Evolutionary conservation across 1,140 invertebrate species (phyloP).

Genomic region (Euwallacea fornicatus): DNA sequence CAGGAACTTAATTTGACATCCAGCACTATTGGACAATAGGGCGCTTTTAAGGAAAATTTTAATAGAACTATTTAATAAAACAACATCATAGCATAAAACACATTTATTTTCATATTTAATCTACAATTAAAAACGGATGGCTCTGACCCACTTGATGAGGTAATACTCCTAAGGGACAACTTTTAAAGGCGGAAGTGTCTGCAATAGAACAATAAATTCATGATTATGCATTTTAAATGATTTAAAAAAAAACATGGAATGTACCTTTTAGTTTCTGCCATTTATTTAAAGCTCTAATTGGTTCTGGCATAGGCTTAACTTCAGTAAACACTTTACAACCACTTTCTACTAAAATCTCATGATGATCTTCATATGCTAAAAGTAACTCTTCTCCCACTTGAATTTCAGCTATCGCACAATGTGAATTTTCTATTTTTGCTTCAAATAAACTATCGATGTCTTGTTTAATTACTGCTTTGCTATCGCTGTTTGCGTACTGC

Average conservation of each 20-base stretch:
- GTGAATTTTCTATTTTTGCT: background rate
- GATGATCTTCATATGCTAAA: constrained; percentile 1
- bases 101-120: too few species aligned
- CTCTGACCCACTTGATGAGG: constrained; percentile 34
- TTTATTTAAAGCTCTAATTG: background rate
- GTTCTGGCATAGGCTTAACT: background rate
- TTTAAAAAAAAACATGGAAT: constrained; percentile 13
- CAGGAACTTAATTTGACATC: too few species aligned
- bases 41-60: too few species aligned
- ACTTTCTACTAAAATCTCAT: constrained; percentile 4
- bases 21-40: too few species aligned
- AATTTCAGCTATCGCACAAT: background rate
- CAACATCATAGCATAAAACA: too few species aligned
- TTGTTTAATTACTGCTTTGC: background rate
- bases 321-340: background rate
- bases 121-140: constrained; percentile 56
- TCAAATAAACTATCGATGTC: background rate
- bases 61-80: too few species aligned
- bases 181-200: constrained; percentile 39
- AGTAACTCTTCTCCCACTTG: background rate
- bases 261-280: constrained; percentile 4
- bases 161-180: constrained; percentile 39
- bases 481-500: background rate
- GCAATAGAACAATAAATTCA: constrained; percentile 16
- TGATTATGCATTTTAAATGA: background rate